Percentiles rank a stretch among this genome's conserved stretches.
These are phyloP conservation scores for Ichneumoninae sp. DNA, from an alignment of 2,888 invertebrate genomes.

Conservation along the genomic window DNA sequence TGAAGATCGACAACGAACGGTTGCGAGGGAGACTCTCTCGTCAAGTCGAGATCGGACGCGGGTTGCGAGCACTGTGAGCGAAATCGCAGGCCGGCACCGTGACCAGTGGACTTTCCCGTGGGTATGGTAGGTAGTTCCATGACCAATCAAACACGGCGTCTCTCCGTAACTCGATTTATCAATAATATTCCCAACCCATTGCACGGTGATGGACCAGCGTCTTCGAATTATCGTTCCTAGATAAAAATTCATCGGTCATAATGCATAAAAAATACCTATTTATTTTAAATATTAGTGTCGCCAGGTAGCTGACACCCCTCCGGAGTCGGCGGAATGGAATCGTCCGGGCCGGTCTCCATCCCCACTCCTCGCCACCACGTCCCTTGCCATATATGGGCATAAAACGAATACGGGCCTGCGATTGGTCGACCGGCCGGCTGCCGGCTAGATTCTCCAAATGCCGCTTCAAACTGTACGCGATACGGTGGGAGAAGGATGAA, in stretches of 20 bases:
- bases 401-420: constrained; percentile 88
- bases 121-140: constrained; percentile 66
- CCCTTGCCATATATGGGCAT: constrained; percentile 94
- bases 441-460: constrained; percentile 85
- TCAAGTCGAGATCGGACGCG: constrained; percentile 73
- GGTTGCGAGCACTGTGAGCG: constrained; percentile 80
- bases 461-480: constrained; percentile 83
- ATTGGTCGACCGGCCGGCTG: constrained; percentile 88
- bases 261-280: constrained; percentile 19
- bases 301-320: constrained; percentile 69
- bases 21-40: constrained; percentile 62
- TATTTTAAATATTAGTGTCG: constrained; percentile 24
- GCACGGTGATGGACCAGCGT: not conserved
- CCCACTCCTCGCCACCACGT: constrained; percentile 86
- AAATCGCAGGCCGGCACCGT: constrained; percentile 78
- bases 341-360: constrained; percentile 82
- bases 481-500: constrained; percentile 45
- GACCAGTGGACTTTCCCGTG: constrained; percentile 76
- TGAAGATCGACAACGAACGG: constrained; percentile 62
- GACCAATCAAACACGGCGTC: constrained; percentile 1
- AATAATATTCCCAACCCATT: not conserved
- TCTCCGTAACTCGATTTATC: not conserved
- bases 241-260: not conserved
- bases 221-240: not conserved
- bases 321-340: constrained; percentile 75